Evolutionary conservation across 1,140 invertebrate genomes (phyloP).

Genomic region (Colletes latitarsis): DNA sequence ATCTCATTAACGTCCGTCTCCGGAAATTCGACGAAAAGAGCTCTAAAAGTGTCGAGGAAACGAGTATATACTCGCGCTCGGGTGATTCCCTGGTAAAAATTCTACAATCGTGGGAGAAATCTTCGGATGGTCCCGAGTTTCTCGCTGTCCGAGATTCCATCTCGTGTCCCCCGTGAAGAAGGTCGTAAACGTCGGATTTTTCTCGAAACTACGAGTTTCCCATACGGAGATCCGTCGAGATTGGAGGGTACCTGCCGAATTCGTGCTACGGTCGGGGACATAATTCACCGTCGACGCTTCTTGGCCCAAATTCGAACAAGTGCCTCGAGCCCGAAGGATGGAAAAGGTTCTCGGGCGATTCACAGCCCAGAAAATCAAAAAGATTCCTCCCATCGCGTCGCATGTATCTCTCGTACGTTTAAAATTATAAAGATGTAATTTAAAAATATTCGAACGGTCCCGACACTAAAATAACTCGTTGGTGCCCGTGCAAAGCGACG

Average conservation of each 20-base stretch:
- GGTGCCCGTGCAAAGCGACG: background rate
- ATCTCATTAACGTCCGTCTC: no score
- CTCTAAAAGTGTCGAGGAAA: background rate
- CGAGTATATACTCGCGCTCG: no score
- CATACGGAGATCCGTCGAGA: constrained; percentile 42
- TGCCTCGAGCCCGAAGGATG: background rate
- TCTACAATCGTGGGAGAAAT: constrained; percentile 9
- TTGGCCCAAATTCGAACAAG: constrained; percentile 44
- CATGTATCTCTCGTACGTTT: background rate
- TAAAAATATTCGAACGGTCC: no score
- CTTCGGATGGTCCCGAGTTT: background rate
- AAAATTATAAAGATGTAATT: no score
- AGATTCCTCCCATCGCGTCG: background rate
- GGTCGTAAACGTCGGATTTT: constrained; percentile 47
- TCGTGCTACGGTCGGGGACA: constrained; percentile 6
- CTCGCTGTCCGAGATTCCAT: constrained; percentile 41
- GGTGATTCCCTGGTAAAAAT: background rate
- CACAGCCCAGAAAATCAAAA: background rate
- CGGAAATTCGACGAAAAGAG: no score
- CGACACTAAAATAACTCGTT: background rate
- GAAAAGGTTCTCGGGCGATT: background rate
- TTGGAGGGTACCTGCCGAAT: constrained; percentile 35
- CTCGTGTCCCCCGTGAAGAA: constrained; percentile 34
- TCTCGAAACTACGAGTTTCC: constrained; percentile 13
- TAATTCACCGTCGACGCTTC: constrained; percentile 43